phyloP scores from a whole-genome alignment of 2,888 invertebrate genomes.

The Leucoptera coffeella region DNA sequence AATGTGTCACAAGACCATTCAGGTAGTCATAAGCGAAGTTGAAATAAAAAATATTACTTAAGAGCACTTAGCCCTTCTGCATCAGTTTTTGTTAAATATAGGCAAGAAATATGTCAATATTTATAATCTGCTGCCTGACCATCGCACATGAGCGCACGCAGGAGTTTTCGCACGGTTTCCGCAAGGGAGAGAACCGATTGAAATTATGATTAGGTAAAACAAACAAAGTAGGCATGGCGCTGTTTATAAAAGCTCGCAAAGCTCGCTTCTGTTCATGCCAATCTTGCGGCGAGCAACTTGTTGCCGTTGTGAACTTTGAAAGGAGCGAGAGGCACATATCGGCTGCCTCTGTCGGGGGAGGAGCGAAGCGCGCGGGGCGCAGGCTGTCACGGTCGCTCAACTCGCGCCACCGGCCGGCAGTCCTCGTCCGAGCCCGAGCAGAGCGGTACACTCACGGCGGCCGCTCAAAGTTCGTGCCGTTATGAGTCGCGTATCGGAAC shows the following conservation, averaged over 20 bases:
- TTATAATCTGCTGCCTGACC: too few relatives aligned
- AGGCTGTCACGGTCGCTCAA: slow-evolving; percentile 29
- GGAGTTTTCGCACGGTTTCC: slow-evolving; percentile 19
- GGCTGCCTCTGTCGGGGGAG: slow-evolving; percentile 36
- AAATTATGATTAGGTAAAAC: slow-evolving; percentile 45
- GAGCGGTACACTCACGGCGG: slow-evolving; percentile 18
- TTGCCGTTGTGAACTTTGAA: slow-evolving; percentile 44
- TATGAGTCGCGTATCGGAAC: slow-evolving; percentile 47
- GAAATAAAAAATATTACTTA: too few relatives aligned
- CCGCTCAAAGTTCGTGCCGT: slow-evolving; percentile 25
- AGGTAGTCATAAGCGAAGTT: too few relatives aligned
- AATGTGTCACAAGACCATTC: too few relatives aligned
- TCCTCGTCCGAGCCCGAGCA: slow-evolving; percentile 21
- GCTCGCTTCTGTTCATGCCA: slow-evolving; percentile 52
- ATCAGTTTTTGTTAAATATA: neutral
- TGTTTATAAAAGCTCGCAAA: slow-evolving; percentile 51
- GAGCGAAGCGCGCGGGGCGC: slow-evolving; percentile 41
- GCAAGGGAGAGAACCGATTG: too few relatives aligned
- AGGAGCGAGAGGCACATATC: slow-evolving; percentile 26
- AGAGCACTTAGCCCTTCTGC: too few relatives aligned
- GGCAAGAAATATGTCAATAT: too few relatives aligned
- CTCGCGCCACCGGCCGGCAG: slow-evolving; percentile 28
- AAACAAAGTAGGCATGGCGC: slow-evolving; percentile 46
- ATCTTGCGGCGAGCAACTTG: slow-evolving; percentile 49
- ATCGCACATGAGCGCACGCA: too few relatives aligned